A percentile compares a stretch with the other conserved stretches of the same genome.
Conservation (phyloP, 2,888 invertebrate species). For the Zeuzera pyrina region DNA sequence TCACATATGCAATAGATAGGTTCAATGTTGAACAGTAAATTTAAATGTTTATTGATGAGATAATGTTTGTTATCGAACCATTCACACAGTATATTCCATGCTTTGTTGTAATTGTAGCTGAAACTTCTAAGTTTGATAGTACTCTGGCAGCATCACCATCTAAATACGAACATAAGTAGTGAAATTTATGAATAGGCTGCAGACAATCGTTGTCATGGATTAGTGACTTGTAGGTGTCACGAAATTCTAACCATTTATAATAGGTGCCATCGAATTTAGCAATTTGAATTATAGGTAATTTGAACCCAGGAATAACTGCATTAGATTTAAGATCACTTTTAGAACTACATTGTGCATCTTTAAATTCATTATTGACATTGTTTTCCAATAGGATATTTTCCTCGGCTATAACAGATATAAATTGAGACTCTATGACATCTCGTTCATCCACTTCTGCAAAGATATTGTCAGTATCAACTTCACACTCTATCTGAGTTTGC, state of each 20-base stretch:
- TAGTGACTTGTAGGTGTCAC: conserved; percentile 4
- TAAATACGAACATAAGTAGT: conserved; percentile 3
- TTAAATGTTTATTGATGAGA: conserved; percentile 2
- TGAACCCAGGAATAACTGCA: too few species aligned
- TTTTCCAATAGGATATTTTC: too few species aligned
- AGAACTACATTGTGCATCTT: too few species aligned
- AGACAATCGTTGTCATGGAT: conserved; percentile 10
- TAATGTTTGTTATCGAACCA: conserved; percentile 1
- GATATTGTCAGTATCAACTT: too few species aligned
- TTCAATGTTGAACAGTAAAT: conserved; percentile 2
- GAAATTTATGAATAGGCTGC: conserved; percentile 4
- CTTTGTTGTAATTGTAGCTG: conserved; percentile 3
- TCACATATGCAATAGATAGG: background rate
- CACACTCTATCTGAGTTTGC: too few species aligned
- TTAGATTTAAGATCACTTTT: too few species aligned
- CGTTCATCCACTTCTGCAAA: too few species aligned
- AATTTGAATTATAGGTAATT: conserved; percentile 5
- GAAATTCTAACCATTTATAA: conserved; percentile 6
- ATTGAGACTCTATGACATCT: too few species aligned
- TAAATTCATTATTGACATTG: too few species aligned
- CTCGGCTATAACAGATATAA: too few species aligned
- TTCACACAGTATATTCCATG: conserved; percentile 3
- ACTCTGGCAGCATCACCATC: conserved; percentile 4
- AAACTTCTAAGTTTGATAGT: conserved; percentile 2
- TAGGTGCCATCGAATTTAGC: conserved; percentile 4